phyloP scores from a whole-genome alignment of 2,797 vertebrate species.

The Siniperca scherzeri region DNA sequence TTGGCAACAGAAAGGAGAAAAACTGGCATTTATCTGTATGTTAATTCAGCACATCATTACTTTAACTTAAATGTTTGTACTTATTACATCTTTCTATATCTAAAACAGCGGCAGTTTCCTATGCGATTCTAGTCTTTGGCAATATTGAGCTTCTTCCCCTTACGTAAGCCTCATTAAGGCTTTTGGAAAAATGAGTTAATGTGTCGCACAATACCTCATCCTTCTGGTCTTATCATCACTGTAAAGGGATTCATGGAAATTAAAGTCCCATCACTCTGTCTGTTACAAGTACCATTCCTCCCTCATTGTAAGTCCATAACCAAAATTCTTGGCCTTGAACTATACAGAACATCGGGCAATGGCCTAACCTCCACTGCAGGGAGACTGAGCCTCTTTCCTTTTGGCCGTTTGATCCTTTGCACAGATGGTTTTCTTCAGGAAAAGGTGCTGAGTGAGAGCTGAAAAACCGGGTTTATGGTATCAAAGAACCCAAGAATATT shows the following conservation, averaged over 20 bases:
- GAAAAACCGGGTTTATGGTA: slow-evolving; percentile 68
- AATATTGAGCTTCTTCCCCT: slow-evolving; percentile 6
- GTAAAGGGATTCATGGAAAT: slow-evolving; percentile 64
- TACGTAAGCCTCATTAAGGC: slow-evolving; percentile 52
- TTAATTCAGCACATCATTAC: neutral
- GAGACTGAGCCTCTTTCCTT: slow-evolving; percentile 53
- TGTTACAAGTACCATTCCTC: slow-evolving; percentile 47
- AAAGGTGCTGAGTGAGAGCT: slow-evolving; percentile 73
- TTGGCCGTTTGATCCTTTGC: slow-evolving; percentile 67
- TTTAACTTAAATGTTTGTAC: neutral
- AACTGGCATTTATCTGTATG: slow-evolving; percentile 3
- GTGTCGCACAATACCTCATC: slow-evolving; percentile 58
- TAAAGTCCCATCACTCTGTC: slow-evolving; percentile 59
- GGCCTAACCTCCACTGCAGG: slow-evolving; percentile 48
- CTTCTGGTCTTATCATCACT: slow-evolving; percentile 72
- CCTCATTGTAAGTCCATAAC: slow-evolving; percentile 44
- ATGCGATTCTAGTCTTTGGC: slow-evolving; percentile 7
- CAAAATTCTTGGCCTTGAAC: slow-evolving; percentile 60
- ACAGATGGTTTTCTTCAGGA: slow-evolving; percentile 79
- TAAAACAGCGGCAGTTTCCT: slow-evolving; percentile 14
- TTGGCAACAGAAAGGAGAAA: neutral
- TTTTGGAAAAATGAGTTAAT: slow-evolving; percentile 60
- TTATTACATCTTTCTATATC: slow-evolving; percentile 1
- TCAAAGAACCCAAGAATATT: slow-evolving; percentile 48
- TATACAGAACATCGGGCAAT: slow-evolving; percentile 38